phyloP scores from a whole-genome alignment of 2,888 invertebrate genomes.

The Agriopis aurantiaria region DNA sequence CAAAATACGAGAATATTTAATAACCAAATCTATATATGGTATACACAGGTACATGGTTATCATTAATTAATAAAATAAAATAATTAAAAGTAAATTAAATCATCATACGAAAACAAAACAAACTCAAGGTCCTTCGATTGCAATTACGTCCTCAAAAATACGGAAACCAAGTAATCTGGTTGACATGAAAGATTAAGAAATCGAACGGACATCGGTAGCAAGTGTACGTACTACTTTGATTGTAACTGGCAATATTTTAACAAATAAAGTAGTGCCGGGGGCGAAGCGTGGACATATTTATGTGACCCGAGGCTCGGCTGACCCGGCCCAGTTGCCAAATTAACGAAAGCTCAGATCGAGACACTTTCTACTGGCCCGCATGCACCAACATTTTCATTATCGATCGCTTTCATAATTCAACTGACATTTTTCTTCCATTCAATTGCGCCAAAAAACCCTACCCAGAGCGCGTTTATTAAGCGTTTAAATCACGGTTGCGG shows the following conservation, averaged over 20 bases:
- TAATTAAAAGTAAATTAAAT: slow-evolving; percentile 44
- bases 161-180: slow-evolving; percentile 65
- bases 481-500: slow-evolving; percentile 58
- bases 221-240: slow-evolving; percentile 74
- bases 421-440: slow-evolving; percentile 83
- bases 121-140: slow-evolving; percentile 46
- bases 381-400: slow-evolving; percentile 82
- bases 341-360: slow-evolving; percentile 82
- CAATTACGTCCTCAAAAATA: slow-evolving; percentile 53
- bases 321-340: slow-evolving; percentile 78
- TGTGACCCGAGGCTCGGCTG: slow-evolving; percentile 73
- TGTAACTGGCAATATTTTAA: slow-evolving; percentile 82
- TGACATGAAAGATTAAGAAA: slow-evolving; percentile 75
- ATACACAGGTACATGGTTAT: no score
- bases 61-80: not conserved
- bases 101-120: slow-evolving; percentile 47
- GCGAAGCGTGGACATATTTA: slow-evolving; percentile 81
- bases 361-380: slow-evolving; percentile 82
- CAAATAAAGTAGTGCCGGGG: slow-evolving; percentile 80
- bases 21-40: not conserved
- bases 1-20: slow-evolving; percentile 6
- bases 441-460: slow-evolving; percentile 64
- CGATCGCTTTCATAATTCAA: slow-evolving; percentile 84
- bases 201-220: slow-evolving; percentile 67
- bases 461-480: slow-evolving; percentile 56